Conservation (phyloP, 92 coral and sea anemone genomes). For the Umimayanthus chanpuru region DNA sequence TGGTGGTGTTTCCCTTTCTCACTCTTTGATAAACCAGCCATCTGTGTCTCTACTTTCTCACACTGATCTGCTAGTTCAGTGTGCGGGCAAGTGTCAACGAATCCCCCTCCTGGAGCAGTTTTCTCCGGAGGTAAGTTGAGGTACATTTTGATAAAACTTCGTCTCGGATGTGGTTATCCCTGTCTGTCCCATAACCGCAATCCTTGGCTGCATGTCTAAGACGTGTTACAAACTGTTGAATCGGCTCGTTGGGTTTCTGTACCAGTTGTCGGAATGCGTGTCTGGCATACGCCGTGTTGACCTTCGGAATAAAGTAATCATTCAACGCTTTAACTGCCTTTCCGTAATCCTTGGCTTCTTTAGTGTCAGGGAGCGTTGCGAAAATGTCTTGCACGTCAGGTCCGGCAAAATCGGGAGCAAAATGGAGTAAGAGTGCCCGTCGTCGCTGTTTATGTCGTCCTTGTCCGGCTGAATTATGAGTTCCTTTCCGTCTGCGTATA, state of each 20-base stretch:
- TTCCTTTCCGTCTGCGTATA: slow-evolving; percentile 41
- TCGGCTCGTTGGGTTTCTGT: slow-evolving; percentile 43
- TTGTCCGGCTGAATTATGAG: slow-evolving; percentile 30
- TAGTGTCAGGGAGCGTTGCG: slow-evolving; percentile 36
- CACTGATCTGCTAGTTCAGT: slow-evolving; percentile 14
- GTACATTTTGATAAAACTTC: slow-evolving; percentile 30
- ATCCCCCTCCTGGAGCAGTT: slow-evolving; percentile 21
- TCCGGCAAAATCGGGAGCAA: slow-evolving; percentile 45
- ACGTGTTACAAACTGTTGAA: slow-evolving; percentile 25
- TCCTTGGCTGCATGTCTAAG: slow-evolving; percentile 34
- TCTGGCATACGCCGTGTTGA: slow-evolving; percentile 49
- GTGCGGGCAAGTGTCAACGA: not conserved
- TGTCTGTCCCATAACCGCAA: slow-evolving; percentile 51
- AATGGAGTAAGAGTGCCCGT: slow-evolving; percentile 42
- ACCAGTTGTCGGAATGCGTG: slow-evolving; percentile 38
- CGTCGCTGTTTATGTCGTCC: slow-evolving; percentile 25
- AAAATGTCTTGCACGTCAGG: slow-evolving; percentile 43
- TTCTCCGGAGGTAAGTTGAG: slow-evolving; percentile 14
- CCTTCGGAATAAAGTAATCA: slow-evolving; percentile 42
- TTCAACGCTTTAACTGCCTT: slow-evolving; percentile 42
- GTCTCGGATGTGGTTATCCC: slow-evolving; percentile 41
- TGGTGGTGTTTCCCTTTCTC: slow-evolving; percentile 22
- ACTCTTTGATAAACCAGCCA: slow-evolving; percentile 14
- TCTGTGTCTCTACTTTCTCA: slow-evolving; percentile 35
- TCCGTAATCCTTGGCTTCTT: slow-evolving; percentile 25